phyloP scores from a whole-genome alignment of 1,140 invertebrate genomes.

The Thaumetopoea pityocampa region DNA sequence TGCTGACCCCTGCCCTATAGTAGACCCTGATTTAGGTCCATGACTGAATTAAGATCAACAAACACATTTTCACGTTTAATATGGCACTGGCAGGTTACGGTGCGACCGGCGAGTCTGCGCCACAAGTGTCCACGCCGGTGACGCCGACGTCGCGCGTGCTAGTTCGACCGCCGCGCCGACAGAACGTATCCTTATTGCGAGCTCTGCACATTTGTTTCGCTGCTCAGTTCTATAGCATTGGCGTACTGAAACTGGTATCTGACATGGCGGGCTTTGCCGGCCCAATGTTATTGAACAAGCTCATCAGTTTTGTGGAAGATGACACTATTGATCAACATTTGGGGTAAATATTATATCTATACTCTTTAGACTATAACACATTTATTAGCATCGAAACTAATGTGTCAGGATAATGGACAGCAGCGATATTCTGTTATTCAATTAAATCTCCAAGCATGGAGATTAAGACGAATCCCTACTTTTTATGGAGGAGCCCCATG shows the following conservation, averaged over 20 bases:
- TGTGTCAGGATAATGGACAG: too few relatives aligned
- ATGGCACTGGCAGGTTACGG: constrained; percentile 60
- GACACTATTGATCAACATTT: constrained; percentile 78
- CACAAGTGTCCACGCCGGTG: constrained; percentile 48
- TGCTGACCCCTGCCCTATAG: too few relatives aligned
- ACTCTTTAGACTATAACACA: not conserved
- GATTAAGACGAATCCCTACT: too few relatives aligned
- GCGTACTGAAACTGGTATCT: constrained; percentile 89
- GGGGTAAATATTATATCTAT: constrained; percentile 71
- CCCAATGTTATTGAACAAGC: constrained; percentile 89
- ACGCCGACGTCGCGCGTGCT: constrained; percentile 52
- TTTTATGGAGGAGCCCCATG: too few relatives aligned
- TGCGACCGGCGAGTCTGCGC: constrained; percentile 42
- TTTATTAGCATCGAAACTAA: not conserved
- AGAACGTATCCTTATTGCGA: constrained; percentile 80
- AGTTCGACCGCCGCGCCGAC: constrained; percentile 47
- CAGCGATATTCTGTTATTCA: too few relatives aligned
- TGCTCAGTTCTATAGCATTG: constrained; percentile 91
- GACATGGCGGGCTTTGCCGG: constrained; percentile 91
- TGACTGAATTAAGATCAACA: too few relatives aligned
- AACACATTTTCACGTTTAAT: too few relatives aligned
- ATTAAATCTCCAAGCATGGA: too few relatives aligned
- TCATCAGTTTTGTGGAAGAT: constrained; percentile 90
- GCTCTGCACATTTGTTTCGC: constrained; percentile 91
- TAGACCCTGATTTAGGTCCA: too few relatives aligned